phyloP scores from a whole-genome alignment of 2,113 vertebrate species.

The Sturnira hondurensis region DNA sequence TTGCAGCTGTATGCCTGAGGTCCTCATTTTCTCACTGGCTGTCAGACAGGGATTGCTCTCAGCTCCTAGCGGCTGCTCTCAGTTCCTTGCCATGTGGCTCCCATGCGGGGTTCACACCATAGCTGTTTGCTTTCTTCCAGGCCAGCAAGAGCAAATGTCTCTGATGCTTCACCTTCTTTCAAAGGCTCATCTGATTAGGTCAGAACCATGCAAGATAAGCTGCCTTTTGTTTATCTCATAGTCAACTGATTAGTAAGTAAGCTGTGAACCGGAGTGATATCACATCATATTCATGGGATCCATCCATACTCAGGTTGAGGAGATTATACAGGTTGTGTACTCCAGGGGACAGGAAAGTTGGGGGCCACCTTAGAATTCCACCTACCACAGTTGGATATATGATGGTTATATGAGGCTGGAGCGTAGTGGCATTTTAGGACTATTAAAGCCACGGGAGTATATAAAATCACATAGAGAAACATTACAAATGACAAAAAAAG shows the following conservation, averaged over 20 bases:
- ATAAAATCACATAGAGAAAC: neutral
- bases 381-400: neutral
- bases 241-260: neutral
- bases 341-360: neutral
- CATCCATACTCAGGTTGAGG: neutral
- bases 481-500: neutral
- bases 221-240: neutral
- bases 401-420: neutral
- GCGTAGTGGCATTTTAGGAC: neutral
- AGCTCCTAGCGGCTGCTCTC: neutral
- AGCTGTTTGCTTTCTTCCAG: neutral
- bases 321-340: neutral
- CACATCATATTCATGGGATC: neutral
- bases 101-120: neutral
- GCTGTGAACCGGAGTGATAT: neutral
- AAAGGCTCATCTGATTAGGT: neutral
- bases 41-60: neutral
- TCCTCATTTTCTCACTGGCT: slow-evolving; percentile 28
- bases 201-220: neutral
- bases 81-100: neutral
- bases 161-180: neutral
- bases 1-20: slow-evolving; percentile 56
- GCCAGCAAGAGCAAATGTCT: neutral
- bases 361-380: neutral
- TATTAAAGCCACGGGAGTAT: neutral